Base-by-base conservation (phyloP, 1,140 invertebrate genomes). In the Drosophila sucinea region DNA sequence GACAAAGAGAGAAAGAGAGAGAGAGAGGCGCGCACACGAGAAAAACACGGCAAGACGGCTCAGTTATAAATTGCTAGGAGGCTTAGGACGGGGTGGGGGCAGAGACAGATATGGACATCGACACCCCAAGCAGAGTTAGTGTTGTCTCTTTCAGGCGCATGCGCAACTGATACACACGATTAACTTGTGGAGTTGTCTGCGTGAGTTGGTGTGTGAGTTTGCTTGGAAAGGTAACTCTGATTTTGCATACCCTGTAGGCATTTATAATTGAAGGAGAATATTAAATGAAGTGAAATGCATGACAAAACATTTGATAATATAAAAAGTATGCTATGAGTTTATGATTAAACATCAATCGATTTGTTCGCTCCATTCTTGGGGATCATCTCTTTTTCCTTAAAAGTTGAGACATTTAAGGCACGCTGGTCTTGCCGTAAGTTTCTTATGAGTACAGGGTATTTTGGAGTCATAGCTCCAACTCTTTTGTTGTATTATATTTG, bases 151-250 rank as follows among this genome's bases (percentile, higher is more conserved):
- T 89, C 67, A 60, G 60, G 81, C 84, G 81, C 85, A 84, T 89
- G 85, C 81, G 77, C 78, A 75, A 60, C 85, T 40, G 57, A 56
- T 38, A 67, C 56, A 62, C 68, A 68, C 58, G 64, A 60, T 67
- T 44, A 54, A 67, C 38, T 41, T 63, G 67, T 62, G 44, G 3
- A 35, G 35, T 17, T 57, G 51, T 47, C 10, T 73, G 41, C 58
- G 41, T 78, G 23, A 60, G 57, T 6, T 7, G 35, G 40, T 44
- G 57, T 73, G 47, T 70, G 54, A 68, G 72, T 67, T 55, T 67
- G 58, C 70, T 87, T 74, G 55, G 80, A 89, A 87, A 87, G 80
- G 84, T 89, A 85, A 71, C 70, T 85, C 78, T 70, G 58, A 73
- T 78, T 17, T 33, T 77, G 71, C 64, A 58, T 72, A 77, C 57